Evolutionary conservation across 2,888 invertebrate genomes (phyloP), one percentile per base, ranked within the genome.

Genomic region (Chloroclystis v-ata): DNA sequence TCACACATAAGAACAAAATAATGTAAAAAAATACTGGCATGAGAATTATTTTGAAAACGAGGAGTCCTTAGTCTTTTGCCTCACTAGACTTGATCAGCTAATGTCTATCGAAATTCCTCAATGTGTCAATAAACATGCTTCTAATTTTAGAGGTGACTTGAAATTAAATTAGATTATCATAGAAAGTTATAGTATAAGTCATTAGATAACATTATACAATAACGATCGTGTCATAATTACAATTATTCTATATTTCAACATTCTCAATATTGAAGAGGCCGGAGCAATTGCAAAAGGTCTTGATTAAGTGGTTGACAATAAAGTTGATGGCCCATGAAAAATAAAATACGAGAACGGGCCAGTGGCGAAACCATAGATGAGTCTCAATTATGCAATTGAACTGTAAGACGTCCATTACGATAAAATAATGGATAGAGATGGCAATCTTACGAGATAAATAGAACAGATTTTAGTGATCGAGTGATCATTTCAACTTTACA

Each of bases 291-390:
- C 11, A 8, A 54, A 43, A 49, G 59, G 46, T 58, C 59, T 43
- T 28, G 1, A 24, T 46, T 45, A 40, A 52, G 14, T 56, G 50
- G 55, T 40, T 37, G 12, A 16, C 53, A 47, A 53, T 57, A 50
- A 53, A 59, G 52, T 54, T 61, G 63, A 61, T 63, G 61, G 56
- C 46, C 50, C 56, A 59, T 63, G 64, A 63, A 64, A 64, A 65
- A 65, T 65, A 54, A 58, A 56, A 58, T 51, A 59, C 54, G 50
- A 57, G 55, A 59, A 59, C 51, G 51, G 38, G 40, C 54, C 26
- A 39, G 49, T 59, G 58, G 56, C 53, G 58, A 56, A 54, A 57
- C 47, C 41, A 35, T 43, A 52, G 50, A 58, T 56, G 54, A 43
- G 13, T 49, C 49, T 47, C 48, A 56, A 56, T 58, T 58, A 54